Conservation (phyloP, 2,113 vertebrate species). For the Myotis lucifugus region DNA sequence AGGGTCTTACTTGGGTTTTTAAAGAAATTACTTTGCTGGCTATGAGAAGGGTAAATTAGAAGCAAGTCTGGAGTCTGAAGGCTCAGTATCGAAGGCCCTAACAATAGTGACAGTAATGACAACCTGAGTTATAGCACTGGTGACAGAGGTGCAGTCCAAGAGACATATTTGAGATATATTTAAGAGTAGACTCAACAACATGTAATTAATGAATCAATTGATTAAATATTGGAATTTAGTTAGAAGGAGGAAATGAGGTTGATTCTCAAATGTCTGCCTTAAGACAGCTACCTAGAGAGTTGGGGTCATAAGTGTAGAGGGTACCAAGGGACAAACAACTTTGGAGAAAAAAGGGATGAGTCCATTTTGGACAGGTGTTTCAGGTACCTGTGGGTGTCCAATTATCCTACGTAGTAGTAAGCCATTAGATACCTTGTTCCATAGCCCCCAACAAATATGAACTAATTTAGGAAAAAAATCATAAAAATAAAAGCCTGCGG, state of each 20-base stretch:
- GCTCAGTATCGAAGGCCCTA: neutral
- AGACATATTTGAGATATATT: neutral
- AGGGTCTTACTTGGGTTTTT: neutral
- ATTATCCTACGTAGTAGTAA: neutral
- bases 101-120: neutral
- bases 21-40: neutral
- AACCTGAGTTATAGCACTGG: neutral
- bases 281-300: neutral
- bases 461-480: neutral
- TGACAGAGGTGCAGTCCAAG: neutral
- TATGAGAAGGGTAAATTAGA: neutral
- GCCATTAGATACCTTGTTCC: neutral
- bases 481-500: neutral
- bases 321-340: neutral
- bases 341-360: neutral
- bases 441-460: neutral
- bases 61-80: neutral
- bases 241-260: neutral
- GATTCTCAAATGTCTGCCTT: neutral
- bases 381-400: neutral
- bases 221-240: neutral
- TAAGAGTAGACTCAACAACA: neutral
- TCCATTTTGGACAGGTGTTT: neutral
- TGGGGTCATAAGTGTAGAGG: neutral
- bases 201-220: neutral